Conservation (phyloP, 2,797 vertebrate genomes). For the Oreortyx pictus region DNA sequence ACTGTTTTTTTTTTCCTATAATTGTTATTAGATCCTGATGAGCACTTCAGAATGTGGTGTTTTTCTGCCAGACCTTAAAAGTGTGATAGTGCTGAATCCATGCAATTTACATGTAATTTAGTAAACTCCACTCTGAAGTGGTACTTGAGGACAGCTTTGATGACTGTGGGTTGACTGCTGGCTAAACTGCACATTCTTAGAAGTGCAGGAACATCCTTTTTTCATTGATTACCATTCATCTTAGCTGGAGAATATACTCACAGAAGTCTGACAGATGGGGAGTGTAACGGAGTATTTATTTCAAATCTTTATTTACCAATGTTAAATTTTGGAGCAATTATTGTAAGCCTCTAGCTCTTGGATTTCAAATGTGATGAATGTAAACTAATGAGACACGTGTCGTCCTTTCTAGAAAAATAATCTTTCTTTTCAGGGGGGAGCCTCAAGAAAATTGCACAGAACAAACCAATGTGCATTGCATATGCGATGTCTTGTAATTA, state of each 20-base stretch:
- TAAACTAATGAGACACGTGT: conserved; percentile 60
- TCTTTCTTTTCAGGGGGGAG: conserved; percentile 25
- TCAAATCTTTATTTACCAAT: conserved; percentile 35
- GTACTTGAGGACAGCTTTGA: conserved; percentile 70
- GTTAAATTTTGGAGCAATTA: conserved; percentile 55
- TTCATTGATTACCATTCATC: conserved; percentile 66
- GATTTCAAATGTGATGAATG: conserved; percentile 37
- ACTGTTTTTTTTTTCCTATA: conserved; percentile 44
- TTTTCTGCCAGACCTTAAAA: conserved; percentile 68
- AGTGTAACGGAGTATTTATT: conserved; percentile 7
- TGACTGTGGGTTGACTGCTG: conserved; percentile 64
- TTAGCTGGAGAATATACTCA: conserved; percentile 33
- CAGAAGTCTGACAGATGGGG: conserved; percentile 53
- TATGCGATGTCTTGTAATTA: conserved; percentile 78
- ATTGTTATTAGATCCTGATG: conserved; percentile 66
- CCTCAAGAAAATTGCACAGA: conserved; percentile 64
- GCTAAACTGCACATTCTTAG: conserved; percentile 56
- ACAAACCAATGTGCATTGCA: conserved; percentile 68
- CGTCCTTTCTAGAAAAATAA: conserved; percentile 62
- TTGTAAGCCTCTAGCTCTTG: conserved; percentile 3
- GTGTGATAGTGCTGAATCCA: conserved; percentile 59
- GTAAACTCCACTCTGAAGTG: conserved; percentile 65
- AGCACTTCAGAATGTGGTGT: conserved; percentile 54
- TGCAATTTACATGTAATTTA: conserved; percentile 71
- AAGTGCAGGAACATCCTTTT: conserved; percentile 53